Conservation (phyloP, 2,113 vertebrate genomes). For the Empidonax alnorum region DNA sequence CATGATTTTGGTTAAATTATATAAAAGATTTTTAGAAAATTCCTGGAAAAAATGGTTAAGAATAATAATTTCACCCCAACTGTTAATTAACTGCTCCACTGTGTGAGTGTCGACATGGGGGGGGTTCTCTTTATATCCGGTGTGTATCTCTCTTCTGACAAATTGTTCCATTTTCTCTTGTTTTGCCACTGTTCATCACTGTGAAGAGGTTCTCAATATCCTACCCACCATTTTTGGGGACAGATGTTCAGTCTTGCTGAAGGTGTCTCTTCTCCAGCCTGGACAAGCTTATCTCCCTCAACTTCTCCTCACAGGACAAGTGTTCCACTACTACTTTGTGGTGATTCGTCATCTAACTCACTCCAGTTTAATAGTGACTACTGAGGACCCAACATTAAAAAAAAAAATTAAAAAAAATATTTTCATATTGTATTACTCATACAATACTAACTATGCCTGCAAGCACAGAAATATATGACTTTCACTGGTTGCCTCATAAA, state of each 20-base stretch:
- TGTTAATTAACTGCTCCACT: neutral
- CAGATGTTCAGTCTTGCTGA: neutral
- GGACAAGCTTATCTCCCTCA: neutral
- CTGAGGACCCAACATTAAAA: neutral
- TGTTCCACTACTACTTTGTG: neutral
- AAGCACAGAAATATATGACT: neutral
- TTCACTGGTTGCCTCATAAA: neutral
- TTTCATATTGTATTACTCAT: neutral
- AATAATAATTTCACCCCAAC: neutral
- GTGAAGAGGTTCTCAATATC: neutral
- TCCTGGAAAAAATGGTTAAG: neutral
- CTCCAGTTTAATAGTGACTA: neutral
- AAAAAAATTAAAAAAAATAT: neutral
- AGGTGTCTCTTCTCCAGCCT: neutral
- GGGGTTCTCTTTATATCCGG: neutral
- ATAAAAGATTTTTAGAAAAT: neutral
- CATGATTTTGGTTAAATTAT: neutral
- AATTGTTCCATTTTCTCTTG: neutral
- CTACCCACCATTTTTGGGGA: neutral
- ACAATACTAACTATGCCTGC: neutral
- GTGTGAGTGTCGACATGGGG: neutral
- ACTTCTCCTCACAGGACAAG: neutral
- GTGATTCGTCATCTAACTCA: neutral
- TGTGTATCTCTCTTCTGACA: neutral
- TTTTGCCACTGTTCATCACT: neutral